A percentile compares a stretch with the other conserved stretches of the same genome.
phyloP scores from a whole-genome alignment of 2,797 vertebrate species.

The Amblyopsis hoosieri region DNA sequence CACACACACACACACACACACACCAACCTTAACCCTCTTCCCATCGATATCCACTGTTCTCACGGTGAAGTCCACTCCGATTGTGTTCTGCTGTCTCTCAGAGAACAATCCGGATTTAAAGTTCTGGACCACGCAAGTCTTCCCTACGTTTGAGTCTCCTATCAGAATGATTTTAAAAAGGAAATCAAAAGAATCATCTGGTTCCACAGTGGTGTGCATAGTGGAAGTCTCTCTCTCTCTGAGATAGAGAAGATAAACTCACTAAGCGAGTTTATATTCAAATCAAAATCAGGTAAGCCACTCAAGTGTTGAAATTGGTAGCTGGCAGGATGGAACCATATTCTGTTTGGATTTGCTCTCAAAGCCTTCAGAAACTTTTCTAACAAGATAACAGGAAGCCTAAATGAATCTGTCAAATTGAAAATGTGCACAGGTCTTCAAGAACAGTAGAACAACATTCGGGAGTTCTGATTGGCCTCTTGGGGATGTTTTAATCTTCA shows the following conservation, averaged over 20 bases:
- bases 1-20: not conserved
- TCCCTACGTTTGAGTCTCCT: constrained; percentile 95
- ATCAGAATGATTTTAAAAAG: constrained; percentile 97
- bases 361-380: too few species aligned
- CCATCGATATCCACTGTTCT: constrained; percentile 88
- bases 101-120: constrained; percentile 89
- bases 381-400: too few species aligned
- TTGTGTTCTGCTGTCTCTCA: constrained; percentile 92
- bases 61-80: constrained; percentile 96
- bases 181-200: constrained; percentile 91
- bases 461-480: too few species aligned
- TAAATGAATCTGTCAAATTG: too few species aligned
- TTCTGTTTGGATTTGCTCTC: too few species aligned
- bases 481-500: too few species aligned
- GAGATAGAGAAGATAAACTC: too few species aligned
- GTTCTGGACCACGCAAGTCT: constrained; percentile 95
- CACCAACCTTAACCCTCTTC: constrained; percentile 90
- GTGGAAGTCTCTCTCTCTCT: constrained; percentile 22
- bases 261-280: not conserved
- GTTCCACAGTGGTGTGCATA: constrained; percentile 75
- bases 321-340: too few species aligned
- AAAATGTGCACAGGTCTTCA: too few species aligned
- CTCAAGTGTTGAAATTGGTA: not conserved
- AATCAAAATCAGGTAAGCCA: not conserved
- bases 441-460: too few species aligned